Evolutionary conservation across 2,113 vertebrate genomes (phyloP), one percentile per base, ranked within the genome.

Genomic region (Mastomys natalensis): DNA sequence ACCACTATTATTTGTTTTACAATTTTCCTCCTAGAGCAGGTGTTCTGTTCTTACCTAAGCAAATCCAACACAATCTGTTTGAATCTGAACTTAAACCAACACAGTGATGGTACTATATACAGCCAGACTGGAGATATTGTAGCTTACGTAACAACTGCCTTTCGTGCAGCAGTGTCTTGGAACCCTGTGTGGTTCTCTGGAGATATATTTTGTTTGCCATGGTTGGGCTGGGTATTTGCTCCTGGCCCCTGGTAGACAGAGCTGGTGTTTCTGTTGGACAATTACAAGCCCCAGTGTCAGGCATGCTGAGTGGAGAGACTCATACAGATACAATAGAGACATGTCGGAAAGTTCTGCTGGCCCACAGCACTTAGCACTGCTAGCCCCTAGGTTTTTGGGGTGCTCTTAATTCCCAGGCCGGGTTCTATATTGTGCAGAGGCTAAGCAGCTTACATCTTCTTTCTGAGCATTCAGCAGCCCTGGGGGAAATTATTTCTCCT

Each of bases 1-100:
- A 84, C 87, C 73, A 76, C 45, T 94, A 1, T 84, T 82, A 68
- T 19, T 92, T 77, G 34, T 68, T 40, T 29, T 21, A 16, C 24
- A n/a, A 55, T 96, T 48, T 96, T 31, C 31, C 1, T 89, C 93
- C 58, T 48, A 90, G 58, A 64, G 45, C 22, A 84, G 22, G 11
- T 85, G 62, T 72, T 87, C 40, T 12, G 26, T 81, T 95, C 87
- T 86, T 26, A 88, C 51, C 77, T 34, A 76, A 94, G 58, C 85
- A 87, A 48, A 90, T 93, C 82, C 68, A 90, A 21, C 26, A 40
- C 37, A 5, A 53, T 77, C 29, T 86, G 40, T 66, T 95, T 87
- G 51, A 94, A 85, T 58, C 76, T 64, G 16, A 53, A 48, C 31
- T 92, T 90, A 37, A 77, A 68, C 17, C 4, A 51, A 94, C 19